phyloP scores from a whole-genome alignment of 2,797 vertebrate species.

The Heteromormyrus szaboi region DNA sequence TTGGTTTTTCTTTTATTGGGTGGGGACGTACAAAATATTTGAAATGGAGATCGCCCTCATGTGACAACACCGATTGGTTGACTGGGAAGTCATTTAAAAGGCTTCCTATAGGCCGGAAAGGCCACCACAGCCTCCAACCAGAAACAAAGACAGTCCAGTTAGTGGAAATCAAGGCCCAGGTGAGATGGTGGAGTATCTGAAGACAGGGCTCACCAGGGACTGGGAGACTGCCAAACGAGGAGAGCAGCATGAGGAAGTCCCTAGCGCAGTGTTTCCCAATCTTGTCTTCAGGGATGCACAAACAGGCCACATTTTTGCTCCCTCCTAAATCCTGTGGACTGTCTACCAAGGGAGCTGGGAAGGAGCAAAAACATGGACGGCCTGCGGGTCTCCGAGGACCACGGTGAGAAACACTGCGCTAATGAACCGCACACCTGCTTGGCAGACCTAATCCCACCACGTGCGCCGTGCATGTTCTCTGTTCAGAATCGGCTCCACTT shows the following conservation, averaged over 20 bases:
- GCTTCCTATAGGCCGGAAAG: not conserved
- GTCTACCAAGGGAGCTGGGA: not conserved
- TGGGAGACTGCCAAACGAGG: not conserved
- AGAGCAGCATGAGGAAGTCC: not conserved
- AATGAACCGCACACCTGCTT: not conserved
- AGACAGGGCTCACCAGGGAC: not conserved
- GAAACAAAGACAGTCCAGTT: not conserved
- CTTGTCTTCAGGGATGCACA: not conserved
- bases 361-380: not conserved
- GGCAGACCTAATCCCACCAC: not conserved
- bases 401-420: not conserved
- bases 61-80: not conserved
- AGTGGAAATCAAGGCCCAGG: not conserved
- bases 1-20: not conserved
- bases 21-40: not conserved
- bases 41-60: not conserved
- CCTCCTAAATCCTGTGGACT: not conserved
- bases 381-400: not conserved
- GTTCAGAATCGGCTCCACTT: too few relatives aligned
- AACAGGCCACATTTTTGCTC: not conserved
- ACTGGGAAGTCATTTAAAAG: not conserved
- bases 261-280: not conserved
- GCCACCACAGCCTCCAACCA: not conserved
- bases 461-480: not conserved
- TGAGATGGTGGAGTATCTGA: not conserved